Conservation (phyloP, 2,113 vertebrate species). For the Bettongia penicillata region DNA sequence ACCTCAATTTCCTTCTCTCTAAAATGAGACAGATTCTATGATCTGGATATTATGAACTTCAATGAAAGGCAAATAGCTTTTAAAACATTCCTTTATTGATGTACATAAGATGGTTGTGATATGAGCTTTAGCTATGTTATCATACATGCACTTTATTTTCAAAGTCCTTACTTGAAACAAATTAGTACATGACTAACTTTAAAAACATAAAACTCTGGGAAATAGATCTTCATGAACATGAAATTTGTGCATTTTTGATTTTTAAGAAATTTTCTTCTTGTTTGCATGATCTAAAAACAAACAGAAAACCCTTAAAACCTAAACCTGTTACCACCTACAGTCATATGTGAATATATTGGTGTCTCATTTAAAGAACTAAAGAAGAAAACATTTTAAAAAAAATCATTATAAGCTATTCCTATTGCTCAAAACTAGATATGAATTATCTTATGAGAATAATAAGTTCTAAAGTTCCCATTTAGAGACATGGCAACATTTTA, state of each 20-base stretch:
- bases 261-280: neutral
- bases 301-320: neutral
- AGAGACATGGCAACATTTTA: slow-evolving; percentile 18
- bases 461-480: slow-evolving; percentile 40
- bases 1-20: neutral
- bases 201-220: neutral
- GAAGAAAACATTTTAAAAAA: neutral
- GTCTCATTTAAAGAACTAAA: slow-evolving; percentile 20
- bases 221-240: neutral
- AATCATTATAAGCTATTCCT: neutral
- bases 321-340: neutral
- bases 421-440: slow-evolving; percentile 44
- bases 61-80: neutral
- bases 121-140: slow-evolving; percentile 25
- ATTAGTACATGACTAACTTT: slow-evolving; percentile 17
- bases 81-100: slow-evolving; percentile 42
- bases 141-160: slow-evolving; percentile 13
- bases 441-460: slow-evolving; percentile 36
- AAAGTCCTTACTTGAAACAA: slow-evolving; percentile 41
- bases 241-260: neutral
- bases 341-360: neutral
- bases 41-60: neutral
- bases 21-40: neutral
- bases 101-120: neutral
- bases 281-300: neutral